Percentiles rank a stretch among this genome's conserved stretches.
Evolutionary conservation across 2,888 invertebrate species (phyloP).

Genomic region (Lordiphosa andalusiaca): DNA sequence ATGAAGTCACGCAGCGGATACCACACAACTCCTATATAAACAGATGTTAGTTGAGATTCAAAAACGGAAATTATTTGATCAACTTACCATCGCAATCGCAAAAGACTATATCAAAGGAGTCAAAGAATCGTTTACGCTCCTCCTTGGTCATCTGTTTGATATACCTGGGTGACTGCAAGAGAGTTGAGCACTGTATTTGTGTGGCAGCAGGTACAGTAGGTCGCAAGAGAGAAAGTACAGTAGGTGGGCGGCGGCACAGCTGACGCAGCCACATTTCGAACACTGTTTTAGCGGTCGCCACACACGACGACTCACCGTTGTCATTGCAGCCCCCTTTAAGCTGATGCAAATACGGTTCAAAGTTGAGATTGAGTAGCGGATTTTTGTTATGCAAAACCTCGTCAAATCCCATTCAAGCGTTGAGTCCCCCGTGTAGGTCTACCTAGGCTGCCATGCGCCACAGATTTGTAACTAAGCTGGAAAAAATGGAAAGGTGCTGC

Average conservation of each 20-base stretch:
- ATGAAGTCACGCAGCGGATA: conserved; percentile 75
- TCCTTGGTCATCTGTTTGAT: conserved; percentile 51
- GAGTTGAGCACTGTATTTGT: neutral
- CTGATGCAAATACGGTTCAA: neutral
- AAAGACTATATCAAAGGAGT: conserved; percentile 82
- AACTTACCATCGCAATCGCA: conserved; percentile 84
- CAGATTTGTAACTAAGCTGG: conserved; percentile 51
- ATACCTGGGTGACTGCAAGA: conserved; percentile 26
- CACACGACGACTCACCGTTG: too few relatives aligned
- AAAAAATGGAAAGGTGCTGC: conserved; percentile 6
- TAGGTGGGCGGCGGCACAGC: too few relatives aligned
- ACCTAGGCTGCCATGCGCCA: conserved; percentile 35
- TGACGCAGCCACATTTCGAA: too few relatives aligned
- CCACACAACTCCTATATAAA: conserved; percentile 81
- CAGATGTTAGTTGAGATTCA: too few relatives aligned
- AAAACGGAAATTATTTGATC: too few relatives aligned
- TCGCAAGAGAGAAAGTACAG: too few relatives aligned
- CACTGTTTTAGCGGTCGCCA: too few relatives aligned
- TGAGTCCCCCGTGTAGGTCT: conserved; percentile 5
- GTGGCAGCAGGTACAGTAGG: too few relatives aligned
- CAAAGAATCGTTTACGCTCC: conserved; percentile 77
- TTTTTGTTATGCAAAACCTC: conserved; percentile 3
- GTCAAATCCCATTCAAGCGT: conserved; percentile 21
- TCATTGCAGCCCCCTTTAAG: too few relatives aligned
- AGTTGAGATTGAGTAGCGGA: neutral